Conservation (phyloP, 2,888 invertebrate genomes). For the Callosobruchus maculatus region DNA sequence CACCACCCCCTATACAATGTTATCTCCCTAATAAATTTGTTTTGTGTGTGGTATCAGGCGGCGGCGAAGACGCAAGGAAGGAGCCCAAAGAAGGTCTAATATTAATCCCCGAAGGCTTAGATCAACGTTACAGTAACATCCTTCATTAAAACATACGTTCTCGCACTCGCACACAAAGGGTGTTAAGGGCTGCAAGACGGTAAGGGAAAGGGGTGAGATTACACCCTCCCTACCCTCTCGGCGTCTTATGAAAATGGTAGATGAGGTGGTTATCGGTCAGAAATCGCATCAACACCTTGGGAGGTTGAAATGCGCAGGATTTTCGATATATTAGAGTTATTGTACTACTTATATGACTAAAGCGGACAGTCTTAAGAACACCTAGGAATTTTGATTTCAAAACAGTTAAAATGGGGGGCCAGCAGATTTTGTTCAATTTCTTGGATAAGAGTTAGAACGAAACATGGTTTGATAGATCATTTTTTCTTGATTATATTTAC, state of each 20-base stretch:
- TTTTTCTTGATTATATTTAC: too few relatives aligned
- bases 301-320: background rate
- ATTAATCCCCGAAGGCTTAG: slow-evolving; percentile 21
- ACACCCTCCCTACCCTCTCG: background rate
- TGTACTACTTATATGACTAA: too few relatives aligned
- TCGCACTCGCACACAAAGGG: slow-evolving; percentile 9
- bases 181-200: slow-evolving; percentile 5
- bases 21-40: background rate
- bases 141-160: slow-evolving; percentile 26
- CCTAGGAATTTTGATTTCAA: too few relatives aligned
- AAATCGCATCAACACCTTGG: background rate
- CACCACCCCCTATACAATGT: background rate
- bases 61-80: background rate
- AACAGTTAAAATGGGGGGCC: too few relatives aligned
- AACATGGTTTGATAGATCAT: too few relatives aligned
- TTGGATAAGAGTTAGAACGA: too few relatives aligned
- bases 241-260: background rate
- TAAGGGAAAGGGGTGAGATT: slow-evolving; percentile 17
- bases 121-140: slow-evolving; percentile 20
- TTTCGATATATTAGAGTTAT: too few relatives aligned
- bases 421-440: too few relatives aligned
- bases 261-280: background rate
- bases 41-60: background rate
- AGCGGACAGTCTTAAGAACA: too few relatives aligned
- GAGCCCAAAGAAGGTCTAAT: slow-evolving; percentile 13